Base-by-base conservation (phyloP, 1,140 invertebrate genomes). In the Piezodorus guildinii region DNA sequence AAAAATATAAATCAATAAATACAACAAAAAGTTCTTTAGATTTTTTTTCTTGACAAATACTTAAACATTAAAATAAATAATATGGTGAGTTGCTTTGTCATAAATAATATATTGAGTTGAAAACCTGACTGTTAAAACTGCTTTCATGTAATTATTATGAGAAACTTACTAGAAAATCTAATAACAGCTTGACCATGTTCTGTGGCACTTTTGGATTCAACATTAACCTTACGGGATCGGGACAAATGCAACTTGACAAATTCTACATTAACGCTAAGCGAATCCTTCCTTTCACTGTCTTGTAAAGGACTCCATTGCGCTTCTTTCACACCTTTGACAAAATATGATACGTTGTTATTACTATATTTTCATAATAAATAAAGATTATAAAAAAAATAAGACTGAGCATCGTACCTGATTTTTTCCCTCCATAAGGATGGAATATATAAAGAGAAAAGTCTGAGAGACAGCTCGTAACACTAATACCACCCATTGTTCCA, bases 391-490 rank as follows among this genome's bases (percentile, higher is more conserved):
- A 39, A 39, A 39, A 39, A 39, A 12, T 10, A 6, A 6, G 12
- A 10, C 6, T 6, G 34, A 39, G 12, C 2, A 39, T 52, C 56
- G 70, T 73, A 71, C 84, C 85, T 8, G 87, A 82, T 69, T 89
- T 90, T 73, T 93, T 93, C 30, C 90, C 91, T 15, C 94, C 94
- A 73, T 96, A 97, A 0, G 94, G 94, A 80, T 98, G 94, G 77
- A 97, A 97, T 67, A 98, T 94, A 74, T 95, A 96, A 1, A 98
- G 85, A 1, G 94, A 96, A 74, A 98, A 98, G 74, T 98, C 93
- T 0, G 92, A 90, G 60, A 98, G 77, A 71, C 91, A 95, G 4
- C 91, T 93, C 0, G 94, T 97, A 0, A 97, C 90, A 74, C 91
- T 96, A 0, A 94, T 75, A 5, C 92, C 92, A 44, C 91, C 92